These are phyloP conservation scores for Clarias pachynema DNA, from an alignment of 2,797 vertebrate species.

Conservation along the genomic window DNA sequence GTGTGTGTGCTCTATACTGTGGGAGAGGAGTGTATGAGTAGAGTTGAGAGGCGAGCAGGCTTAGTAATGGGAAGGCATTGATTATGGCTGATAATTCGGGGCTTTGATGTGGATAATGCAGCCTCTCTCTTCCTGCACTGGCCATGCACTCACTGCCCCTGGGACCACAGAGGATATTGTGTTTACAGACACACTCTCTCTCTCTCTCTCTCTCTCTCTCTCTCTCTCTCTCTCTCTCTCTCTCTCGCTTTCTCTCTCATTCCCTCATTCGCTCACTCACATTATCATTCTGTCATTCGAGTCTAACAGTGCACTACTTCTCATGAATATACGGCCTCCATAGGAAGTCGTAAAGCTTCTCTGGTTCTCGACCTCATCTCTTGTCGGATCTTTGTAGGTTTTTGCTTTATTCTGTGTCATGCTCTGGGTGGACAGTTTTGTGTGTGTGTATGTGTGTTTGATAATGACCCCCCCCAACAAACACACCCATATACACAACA, in stretches of 20 bases:
- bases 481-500: not conserved
- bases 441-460: conserved; percentile 34
- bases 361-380: not conserved
- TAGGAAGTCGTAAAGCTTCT: conserved; percentile 4
- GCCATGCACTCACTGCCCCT: conserved; percentile 71
- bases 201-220: conserved; percentile 46
- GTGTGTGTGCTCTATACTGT: conserved; percentile 16
- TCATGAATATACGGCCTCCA: not conserved
- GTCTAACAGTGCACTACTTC: conserved; percentile 17
- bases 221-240: conserved; percentile 48
- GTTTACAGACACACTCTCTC: conserved; percentile 63
- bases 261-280: not conserved
- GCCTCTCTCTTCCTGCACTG: conserved; percentile 67
- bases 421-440: not conserved
- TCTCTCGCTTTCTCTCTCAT: conserved; percentile 32
- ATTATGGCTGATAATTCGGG: conserved; percentile 79
- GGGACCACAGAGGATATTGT: conserved; percentile 73
- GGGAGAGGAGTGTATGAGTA: conserved; percentile 43
- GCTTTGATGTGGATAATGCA: conserved; percentile 82
- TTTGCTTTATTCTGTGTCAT: not conserved
- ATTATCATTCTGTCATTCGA: conserved; percentile 25
- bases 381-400: not conserved
- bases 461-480: not conserved
- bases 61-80: conserved; percentile 77
- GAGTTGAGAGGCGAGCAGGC: conserved; percentile 54